Conservation (phyloP, 2,113 vertebrate genomes). For the Mobula birostris region DNA sequence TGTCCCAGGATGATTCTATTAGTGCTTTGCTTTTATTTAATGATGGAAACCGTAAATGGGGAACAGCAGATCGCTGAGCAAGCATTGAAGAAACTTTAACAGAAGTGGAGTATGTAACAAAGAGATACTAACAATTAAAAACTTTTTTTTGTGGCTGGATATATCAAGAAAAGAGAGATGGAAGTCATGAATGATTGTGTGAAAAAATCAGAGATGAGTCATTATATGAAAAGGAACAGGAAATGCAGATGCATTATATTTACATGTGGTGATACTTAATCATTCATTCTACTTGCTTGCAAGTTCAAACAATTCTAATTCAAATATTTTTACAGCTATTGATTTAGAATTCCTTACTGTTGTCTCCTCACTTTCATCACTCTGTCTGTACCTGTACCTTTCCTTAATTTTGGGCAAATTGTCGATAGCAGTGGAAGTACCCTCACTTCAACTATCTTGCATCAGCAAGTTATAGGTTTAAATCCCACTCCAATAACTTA, state of each 20-base stretch:
- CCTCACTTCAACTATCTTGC: not conserved
- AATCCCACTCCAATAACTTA: too few species aligned
- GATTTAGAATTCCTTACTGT: not conserved
- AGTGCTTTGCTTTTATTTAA: too few species aligned
- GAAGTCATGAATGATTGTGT: not conserved
- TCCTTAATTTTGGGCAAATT: not conserved
- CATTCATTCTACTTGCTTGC: not conserved
- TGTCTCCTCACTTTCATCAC: not conserved
- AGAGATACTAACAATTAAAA: too few species aligned
- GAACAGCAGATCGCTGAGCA: too few species aligned
- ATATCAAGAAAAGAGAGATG: not conserved
- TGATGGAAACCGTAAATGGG: too few species aligned
- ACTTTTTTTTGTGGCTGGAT: too few species aligned
- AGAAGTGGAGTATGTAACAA: too few species aligned
- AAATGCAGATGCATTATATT: not conserved
- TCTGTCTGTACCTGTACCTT: not conserved
- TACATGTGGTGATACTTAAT: not conserved
- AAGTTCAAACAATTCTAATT: not conserved
- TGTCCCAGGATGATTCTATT: too few species aligned
- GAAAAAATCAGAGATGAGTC: not conserved
- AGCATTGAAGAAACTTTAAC: too few species aligned
- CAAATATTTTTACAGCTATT: not conserved
- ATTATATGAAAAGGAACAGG: not conserved
- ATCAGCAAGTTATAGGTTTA: too few species aligned
- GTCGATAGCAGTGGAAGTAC: not conserved